phyloP scores from a whole-genome alignment of 2,888 invertebrate species.

The Trisateles emortualis region DNA sequence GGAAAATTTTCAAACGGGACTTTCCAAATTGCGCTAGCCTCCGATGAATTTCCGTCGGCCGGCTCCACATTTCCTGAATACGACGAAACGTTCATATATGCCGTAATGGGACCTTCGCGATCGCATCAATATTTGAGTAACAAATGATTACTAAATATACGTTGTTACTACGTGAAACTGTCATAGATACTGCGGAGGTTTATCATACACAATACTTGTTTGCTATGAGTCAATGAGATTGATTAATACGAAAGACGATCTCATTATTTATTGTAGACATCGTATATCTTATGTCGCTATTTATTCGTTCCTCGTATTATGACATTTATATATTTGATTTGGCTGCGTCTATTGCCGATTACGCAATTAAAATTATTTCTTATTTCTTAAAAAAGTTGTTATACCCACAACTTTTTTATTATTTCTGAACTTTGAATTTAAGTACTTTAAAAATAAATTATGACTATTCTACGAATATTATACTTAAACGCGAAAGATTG shows the following conservation, averaged over 20 bases:
- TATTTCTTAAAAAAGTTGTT: too few relatives aligned
- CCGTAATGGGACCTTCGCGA: constrained; percentile 47
- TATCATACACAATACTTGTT: constrained; percentile 1
- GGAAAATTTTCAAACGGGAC: constrained; percentile 64
- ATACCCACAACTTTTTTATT: too few relatives aligned
- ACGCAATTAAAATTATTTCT: not conserved
- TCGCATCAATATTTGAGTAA: constrained; percentile 22
- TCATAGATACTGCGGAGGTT: constrained; percentile 17
- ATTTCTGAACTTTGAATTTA: too few relatives aligned
- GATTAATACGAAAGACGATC: constrained; percentile 7
- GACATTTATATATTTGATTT: constrained; percentile 8
- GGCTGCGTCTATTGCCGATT: not conserved
- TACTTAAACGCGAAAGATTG: too few relatives aligned
- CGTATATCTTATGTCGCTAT: not conserved
- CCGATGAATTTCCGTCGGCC: constrained; percentile 75
- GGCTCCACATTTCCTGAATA: constrained; percentile 71
- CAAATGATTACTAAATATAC: constrained; percentile 36
- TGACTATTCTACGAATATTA: too few relatives aligned
- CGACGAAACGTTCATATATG: constrained; percentile 67
- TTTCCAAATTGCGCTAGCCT: constrained; percentile 70
- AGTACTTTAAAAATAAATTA: too few relatives aligned
- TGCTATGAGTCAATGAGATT: constrained; percentile 14
- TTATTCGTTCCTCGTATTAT: constrained; percentile 3
- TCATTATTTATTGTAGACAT: constrained; percentile 10
- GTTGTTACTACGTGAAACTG: constrained; percentile 6